Conservation (phyloP, 2,113 vertebrate species). For the Pipra filicauda region DNA sequence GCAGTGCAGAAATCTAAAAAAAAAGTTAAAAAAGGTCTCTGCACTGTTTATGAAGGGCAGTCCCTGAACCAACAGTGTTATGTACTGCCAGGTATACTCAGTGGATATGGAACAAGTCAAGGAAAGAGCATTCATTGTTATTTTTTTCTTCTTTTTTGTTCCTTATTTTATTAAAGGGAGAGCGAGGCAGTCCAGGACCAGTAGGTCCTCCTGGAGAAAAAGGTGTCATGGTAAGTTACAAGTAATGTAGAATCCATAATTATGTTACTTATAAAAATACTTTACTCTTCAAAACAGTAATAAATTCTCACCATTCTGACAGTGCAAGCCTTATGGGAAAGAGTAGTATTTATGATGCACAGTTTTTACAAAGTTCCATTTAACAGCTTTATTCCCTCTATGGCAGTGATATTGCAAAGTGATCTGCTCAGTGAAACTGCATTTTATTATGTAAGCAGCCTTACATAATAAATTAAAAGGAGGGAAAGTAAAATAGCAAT, state of each 20-base stretch:
- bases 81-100: background rate
- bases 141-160: background rate
- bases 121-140: background rate
- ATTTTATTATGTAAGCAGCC: background rate
- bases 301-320: background rate
- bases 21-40: background rate
- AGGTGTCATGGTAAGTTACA: conserved; percentile 84
- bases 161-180: conserved; percentile 79
- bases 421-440: background rate
- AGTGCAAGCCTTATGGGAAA: background rate
- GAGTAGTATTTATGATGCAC: background rate
- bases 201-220: conserved; percentile 89
- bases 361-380: background rate
- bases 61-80: background rate
- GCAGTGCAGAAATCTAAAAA: background rate
- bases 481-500: background rate
- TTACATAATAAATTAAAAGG: background rate
- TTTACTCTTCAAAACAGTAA: background rate
- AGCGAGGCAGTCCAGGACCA: conserved; percentile 89
- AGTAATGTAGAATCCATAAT: background rate
- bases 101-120: background rate
- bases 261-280: background rate
- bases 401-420: background rate
- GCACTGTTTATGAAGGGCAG: background rate
- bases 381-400: background rate